These are phyloP conservation scores for Pampusana beccarii DNA, from an alignment of 2,113 vertebrate species.

Conservation along the genomic window DNA sequence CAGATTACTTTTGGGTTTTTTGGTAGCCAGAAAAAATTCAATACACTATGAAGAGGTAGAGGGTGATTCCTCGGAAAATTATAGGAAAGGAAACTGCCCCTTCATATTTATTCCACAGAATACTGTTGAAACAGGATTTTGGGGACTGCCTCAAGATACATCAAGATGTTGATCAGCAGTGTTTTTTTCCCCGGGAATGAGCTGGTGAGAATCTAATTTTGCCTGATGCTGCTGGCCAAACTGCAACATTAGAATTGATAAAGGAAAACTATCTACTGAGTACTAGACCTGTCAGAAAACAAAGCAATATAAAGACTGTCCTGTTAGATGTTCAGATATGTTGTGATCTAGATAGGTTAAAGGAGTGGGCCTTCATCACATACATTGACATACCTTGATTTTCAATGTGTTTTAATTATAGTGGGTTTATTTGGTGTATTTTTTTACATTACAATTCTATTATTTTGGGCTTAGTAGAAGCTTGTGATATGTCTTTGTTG, in stretches of 20 bases:
- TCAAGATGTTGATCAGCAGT: background rate
- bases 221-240: background rate
- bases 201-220: background rate
- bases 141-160: background rate
- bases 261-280: background rate
- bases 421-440: background rate
- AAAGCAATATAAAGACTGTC: background rate
- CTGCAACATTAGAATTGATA: background rate
- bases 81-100: background rate
- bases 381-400: background rate
- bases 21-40: background rate
- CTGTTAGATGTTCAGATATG: background rate
- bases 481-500: background rate
- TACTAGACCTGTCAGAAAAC: background rate
- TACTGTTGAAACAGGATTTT: background rate
- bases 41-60: background rate
- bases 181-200: background rate
- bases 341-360: background rate
- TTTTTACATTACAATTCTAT: background rate
- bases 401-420: background rate
- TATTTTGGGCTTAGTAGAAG: background rate
- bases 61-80: background rate
- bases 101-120: background rate
- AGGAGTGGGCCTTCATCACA: background rate
- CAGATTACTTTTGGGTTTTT: background rate